Base-by-base conservation (phyloP, 2,113 vertebrate species). In the Lophotis ruficrista region DNA sequence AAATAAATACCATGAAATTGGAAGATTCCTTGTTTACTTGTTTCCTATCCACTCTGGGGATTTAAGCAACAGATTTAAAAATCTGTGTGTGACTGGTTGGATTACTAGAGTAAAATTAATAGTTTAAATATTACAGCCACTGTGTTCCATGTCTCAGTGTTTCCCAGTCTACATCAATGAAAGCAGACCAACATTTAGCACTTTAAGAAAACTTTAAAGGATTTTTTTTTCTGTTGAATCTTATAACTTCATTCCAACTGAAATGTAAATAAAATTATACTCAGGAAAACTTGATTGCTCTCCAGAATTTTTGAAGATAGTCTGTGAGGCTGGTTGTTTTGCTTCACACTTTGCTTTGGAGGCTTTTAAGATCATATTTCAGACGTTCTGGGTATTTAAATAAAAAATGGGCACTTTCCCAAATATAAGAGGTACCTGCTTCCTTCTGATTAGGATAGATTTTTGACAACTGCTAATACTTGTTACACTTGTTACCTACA, bases 341-440 rank as follows among this genome's bases (percentile, higher is more conserved):
- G 22, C 41, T 78, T 92, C 71, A 92, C 45, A 81, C 41, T 91
- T 91, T 66, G 13, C 30, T 93, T 61, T 83, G 30, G 66, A 87
- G 22, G 22, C 7, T 83, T 72, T 86, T 56, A 83, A 48, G 54
- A 88, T 85, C 73, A 14, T 37, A 53, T 88, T 94, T 95, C 78
- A 93, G 66, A 94, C 61, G 31, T n/a, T 73, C 23, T 30, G 35
- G 70, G 71, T 80, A 90, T 83, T 88, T 88, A 93, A 89, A 79
- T 62, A 41, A 76, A 81, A 85, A 90, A 33, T 35, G 50, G 71
- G 33, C 47, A 54, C 12, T 60, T 90, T 93, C 60, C 85, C 71
- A 96, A 96, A 45, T 70, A 47, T 18, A 47, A 50, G 43, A 77
- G 10, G 11, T 82, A 89, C 27, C 12, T 89, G 23, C 31, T 85